Conservation (phyloP, 2,113 vertebrate genomes). For the Carassius gibelio region DNA sequence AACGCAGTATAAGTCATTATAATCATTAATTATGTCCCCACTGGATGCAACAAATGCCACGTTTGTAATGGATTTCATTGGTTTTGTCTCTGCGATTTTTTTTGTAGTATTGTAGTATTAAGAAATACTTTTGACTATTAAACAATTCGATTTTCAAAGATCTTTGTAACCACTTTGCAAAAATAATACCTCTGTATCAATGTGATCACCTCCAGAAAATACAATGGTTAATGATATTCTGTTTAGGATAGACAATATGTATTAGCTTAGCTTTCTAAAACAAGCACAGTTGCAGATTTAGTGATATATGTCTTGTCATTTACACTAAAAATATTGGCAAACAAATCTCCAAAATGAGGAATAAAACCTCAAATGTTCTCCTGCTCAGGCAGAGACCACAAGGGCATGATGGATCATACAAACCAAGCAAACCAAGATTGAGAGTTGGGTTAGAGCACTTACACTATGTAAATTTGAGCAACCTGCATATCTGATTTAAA, state of each 20-base stretch:
- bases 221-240: background rate
- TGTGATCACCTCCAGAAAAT: background rate
- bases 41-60: no score
- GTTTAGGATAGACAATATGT: background rate
- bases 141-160: background rate
- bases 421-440: constrained; percentile 18
- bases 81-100: no score
- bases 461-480: constrained; percentile 3
- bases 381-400: background rate
- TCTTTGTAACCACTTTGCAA: background rate
- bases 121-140: background rate
- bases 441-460: background rate
- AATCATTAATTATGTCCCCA: no score
- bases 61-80: no score
- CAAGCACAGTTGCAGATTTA: background rate
- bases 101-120: background rate
- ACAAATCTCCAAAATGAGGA: background rate
- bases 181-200: background rate
- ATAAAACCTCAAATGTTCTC: background rate
- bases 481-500: constrained; percentile 19
- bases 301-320: background rate
- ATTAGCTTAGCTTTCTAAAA: background rate
- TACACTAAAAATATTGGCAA: background rate
- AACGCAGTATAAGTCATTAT: no score
- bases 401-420: background rate